phyloP scores from a whole-genome alignment of 2,113 vertebrate species.

The Thermophis baileyi region DNA sequence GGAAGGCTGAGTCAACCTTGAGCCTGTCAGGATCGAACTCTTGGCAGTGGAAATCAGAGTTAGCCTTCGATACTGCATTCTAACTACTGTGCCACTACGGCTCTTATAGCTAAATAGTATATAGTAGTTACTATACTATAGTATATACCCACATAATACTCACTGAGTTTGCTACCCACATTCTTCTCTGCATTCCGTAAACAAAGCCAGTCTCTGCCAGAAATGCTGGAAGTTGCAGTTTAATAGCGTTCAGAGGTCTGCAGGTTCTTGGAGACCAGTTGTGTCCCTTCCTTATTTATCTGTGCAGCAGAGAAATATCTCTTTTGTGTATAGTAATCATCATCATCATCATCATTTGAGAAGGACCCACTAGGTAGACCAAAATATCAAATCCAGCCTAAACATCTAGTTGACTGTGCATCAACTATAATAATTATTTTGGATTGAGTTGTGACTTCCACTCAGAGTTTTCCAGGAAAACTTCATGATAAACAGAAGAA shows the following conservation, averaged over 20 bases:
- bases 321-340: neutral
- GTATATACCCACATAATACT: neutral
- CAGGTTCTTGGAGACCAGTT: neutral
- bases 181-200: neutral
- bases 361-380: neutral
- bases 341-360: neutral
- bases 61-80: neutral
- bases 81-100: neutral
- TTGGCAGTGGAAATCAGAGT: neutral
- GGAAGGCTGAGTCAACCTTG: neutral
- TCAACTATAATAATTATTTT: neutral
- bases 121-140: no score
- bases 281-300: neutral
- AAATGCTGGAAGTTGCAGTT: neutral
- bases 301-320: neutral
- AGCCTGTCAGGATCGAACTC: neutral
- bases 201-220: neutral
- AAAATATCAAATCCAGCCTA: neutral
- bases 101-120: no score
- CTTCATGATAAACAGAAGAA: no score
- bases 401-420: neutral
- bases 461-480: neutral
- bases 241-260: neutral
- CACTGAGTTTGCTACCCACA: neutral
- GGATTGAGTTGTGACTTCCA: neutral